Evolutionary conservation across 2,797 vertebrate genomes (phyloP).

Genomic region (Ciconia nigra): DNA sequence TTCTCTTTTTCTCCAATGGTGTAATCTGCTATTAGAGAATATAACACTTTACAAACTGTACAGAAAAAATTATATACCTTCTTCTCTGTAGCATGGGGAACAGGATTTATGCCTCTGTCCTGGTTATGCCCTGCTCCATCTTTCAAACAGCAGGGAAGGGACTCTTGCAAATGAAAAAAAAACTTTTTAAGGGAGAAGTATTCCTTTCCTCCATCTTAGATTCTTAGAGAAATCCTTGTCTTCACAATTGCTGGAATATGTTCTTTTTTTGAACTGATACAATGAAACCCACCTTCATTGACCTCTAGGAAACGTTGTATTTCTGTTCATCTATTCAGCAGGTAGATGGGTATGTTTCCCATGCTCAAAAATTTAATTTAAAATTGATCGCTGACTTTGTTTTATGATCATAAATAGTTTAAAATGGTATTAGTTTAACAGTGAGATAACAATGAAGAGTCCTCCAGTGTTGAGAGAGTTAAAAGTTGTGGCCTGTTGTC

Average conservation of each 20-base stretch:
- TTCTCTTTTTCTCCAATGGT: background rate
- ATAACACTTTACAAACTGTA: background rate
- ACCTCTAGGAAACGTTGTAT: background rate
- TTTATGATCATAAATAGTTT: background rate
- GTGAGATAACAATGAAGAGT: background rate
- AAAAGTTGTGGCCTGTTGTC: background rate
- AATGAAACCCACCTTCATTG: background rate
- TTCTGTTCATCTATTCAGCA: background rate
- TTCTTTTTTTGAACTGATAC: background rate
- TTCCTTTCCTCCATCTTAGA: background rate
- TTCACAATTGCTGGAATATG: background rate
- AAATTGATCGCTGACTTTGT: background rate
- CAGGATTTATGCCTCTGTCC: accelerated
- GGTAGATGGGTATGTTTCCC: background rate
- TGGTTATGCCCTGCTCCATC: background rate
- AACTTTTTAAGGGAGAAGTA: background rate
- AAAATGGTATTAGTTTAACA: background rate
- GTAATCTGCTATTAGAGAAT: background rate
- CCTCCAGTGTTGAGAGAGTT: background rate
- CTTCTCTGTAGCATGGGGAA: background rate
- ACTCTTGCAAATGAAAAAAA: background rate
- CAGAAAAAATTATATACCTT: background rate
- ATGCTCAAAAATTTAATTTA: background rate
- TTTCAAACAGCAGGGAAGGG: background rate
- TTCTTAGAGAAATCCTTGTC: background rate